A percentile compares a stretch with the other conserved stretches of the same genome.
Evolutionary conservation across 2,113 vertebrate species (phyloP).

Genomic region (Barbus barbus): DNA sequence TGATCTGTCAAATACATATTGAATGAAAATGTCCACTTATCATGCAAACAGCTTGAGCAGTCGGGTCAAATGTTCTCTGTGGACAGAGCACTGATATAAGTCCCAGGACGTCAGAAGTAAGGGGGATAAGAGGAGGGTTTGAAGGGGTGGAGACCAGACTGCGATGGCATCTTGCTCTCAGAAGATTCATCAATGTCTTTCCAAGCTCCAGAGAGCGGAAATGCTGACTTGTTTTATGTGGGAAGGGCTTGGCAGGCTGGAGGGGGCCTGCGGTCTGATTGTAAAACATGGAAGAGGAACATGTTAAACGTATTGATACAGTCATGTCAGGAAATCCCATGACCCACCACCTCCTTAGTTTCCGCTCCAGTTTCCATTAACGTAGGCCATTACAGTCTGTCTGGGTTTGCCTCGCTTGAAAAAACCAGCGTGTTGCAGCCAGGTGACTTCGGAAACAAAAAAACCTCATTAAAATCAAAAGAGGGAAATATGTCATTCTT

Average conservation of each 20-base stretch:
- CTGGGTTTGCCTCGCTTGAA: slow-evolving; percentile 24
- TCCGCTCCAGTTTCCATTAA: slow-evolving; percentile 54
- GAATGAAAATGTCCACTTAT: not conserved
- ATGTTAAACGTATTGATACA: slow-evolving; percentile 72
- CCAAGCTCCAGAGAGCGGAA: slow-evolving; percentile 65
- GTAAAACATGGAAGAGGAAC: slow-evolving; percentile 65
- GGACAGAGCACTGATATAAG: not conserved
- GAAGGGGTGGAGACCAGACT: slow-evolving; percentile 17
- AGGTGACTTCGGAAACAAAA: not conserved
- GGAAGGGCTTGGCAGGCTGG: slow-evolving; percentile 51
- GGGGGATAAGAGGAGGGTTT: slow-evolving; percentile 15
- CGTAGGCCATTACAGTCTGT: slow-evolving; percentile 46
- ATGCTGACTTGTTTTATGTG: slow-evolving; percentile 73
- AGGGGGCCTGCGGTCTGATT: slow-evolving; percentile 61
- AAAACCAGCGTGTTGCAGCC: not conserved
- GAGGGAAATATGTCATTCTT: not conserved
- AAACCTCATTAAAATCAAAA: not conserved
- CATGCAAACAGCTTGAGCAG: not conserved
- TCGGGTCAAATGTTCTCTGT: not conserved
- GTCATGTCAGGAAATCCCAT: slow-evolving; percentile 72
- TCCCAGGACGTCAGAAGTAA: not conserved
- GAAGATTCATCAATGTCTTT: slow-evolving; percentile 63
- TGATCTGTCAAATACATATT: not conserved
- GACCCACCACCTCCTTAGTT: slow-evolving; percentile 58
- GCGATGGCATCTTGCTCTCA: slow-evolving; percentile 23